Conservation (phyloP, 2,888 invertebrate species). For the Trachelus iudaicus region DNA sequence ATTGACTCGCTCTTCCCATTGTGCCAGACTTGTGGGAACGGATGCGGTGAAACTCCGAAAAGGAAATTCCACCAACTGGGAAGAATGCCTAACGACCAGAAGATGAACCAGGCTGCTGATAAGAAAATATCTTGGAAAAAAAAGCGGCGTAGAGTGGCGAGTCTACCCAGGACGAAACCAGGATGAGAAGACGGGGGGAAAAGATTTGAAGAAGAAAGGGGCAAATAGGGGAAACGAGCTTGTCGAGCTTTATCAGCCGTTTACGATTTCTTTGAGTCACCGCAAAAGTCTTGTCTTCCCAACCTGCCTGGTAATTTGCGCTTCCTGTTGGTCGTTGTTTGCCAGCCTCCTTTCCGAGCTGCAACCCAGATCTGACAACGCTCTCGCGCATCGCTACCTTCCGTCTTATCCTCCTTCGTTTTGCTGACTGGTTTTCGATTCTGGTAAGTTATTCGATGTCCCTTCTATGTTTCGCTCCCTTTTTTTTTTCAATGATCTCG, state of each 20-base stretch:
- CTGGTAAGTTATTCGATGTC: neutral
- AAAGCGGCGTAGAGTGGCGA: constrained; percentile 6
- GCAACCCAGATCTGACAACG: constrained; percentile 9
- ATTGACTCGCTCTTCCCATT: constrained; percentile 7
- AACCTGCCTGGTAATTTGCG: neutral
- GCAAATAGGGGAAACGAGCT: constrained; percentile 15
- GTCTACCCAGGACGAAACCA: neutral
- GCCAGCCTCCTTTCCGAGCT: neutral
- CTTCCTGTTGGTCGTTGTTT: neutral
- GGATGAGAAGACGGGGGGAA: neutral
- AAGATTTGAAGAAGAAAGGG: neutral
- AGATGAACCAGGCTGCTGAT: constrained; percentile 46
- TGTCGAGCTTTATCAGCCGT: constrained; percentile 29
- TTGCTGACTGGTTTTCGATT: constrained; percentile 1
- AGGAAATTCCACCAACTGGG: constrained; percentile 15
- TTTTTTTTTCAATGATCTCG: constrained; percentile 12
- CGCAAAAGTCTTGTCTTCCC: neutral
- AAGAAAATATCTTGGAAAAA: constrained; percentile 26
- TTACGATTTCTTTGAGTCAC: constrained; percentile 23
- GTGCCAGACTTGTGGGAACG: constrained; percentile 3
- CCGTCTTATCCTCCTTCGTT: constrained; percentile 15
- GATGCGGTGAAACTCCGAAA: constrained; percentile 5
- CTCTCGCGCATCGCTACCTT: constrained; percentile 27
- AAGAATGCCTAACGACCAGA: constrained; percentile 50
- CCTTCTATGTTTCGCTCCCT: neutral